Percentiles rank a stretch among this genome's conserved stretches.
phyloP scores from a whole-genome alignment of 2,888 invertebrate genomes.

The Dimorphilus gyrociliatus region DNA sequence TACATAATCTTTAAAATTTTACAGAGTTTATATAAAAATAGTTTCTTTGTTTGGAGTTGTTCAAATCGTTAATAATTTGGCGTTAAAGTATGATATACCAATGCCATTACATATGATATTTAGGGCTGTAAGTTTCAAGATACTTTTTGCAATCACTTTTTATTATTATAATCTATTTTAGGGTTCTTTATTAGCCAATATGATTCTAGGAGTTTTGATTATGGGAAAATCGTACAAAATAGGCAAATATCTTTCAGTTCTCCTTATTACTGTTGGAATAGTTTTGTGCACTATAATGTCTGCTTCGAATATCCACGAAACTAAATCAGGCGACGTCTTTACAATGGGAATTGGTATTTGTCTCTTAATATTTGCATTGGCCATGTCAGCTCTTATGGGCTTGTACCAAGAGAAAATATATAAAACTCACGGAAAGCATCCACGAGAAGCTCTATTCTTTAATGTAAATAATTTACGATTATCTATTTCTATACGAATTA shows the following conservation, averaged over 20 bases:
- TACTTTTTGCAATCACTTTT: slow-evolving; percentile 5
- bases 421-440: slow-evolving; percentile 69
- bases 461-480: slow-evolving; percentile 46
- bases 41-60: slow-evolving; percentile 78
- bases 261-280: slow-evolving; percentile 84
- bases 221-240: slow-evolving; percentile 62
- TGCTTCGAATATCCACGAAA: slow-evolving; percentile 3
- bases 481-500: too few species aligned
- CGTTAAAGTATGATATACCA: slow-evolving; percentile 85
- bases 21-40: slow-evolving; percentile 55
- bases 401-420: slow-evolving; percentile 79
- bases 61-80: slow-evolving; percentile 61
- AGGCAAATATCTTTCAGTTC: slow-evolving; percentile 72
- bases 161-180: slow-evolving; percentile 34
- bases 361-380: slow-evolving; percentile 67
- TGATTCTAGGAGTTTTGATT: slow-evolving; percentile 81
- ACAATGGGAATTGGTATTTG: slow-evolving; percentile 47
- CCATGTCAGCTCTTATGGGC: slow-evolving; percentile 84
- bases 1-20: slow-evolving; percentile 3
- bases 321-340: neutral
- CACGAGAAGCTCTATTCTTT: slow-evolving; percentile 46
- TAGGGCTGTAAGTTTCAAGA: slow-evolving; percentile 55
- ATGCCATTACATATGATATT: slow-evolving; percentile 99
- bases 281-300: slow-evolving; percentile 75
- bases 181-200: slow-evolving; percentile 89